These are phyloP conservation scores for Ceramica pisi DNA, from an alignment of 2,888 invertebrate genomes.

Conservation along the genomic window DNA sequence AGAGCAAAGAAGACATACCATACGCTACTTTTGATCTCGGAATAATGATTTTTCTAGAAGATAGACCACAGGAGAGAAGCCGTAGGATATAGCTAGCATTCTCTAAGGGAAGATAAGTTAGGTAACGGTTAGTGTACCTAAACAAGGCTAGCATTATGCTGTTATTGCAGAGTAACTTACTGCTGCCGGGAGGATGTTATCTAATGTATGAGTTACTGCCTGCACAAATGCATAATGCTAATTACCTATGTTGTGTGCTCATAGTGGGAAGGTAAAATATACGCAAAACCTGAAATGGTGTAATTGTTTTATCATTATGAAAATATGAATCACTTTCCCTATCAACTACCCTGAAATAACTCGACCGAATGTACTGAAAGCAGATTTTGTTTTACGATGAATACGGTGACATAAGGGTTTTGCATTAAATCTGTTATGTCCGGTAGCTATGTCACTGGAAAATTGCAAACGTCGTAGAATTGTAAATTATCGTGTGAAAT, in stretches of 20 bases:
- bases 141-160: neutral
- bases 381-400: no score
- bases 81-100: neutral
- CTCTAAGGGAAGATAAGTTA: constrained; percentile 19
- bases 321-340: no score
- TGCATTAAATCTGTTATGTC: no score
- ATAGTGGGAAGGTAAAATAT: neutral
- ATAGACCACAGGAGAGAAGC: neutral
- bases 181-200: constrained; percentile 14
- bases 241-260: neutral
- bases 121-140: neutral
- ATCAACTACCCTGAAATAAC: no score
- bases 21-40: neutral
- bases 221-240: constrained; percentile 7
- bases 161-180: constrained; percentile 8
- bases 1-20: no score
- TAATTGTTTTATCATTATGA: no score
- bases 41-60: neutral
- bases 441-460: no score
- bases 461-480: no score
- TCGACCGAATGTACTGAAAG: no score
- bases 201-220: constrained; percentile 20
- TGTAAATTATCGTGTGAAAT: no score
- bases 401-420: no score
- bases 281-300: no score